Base-by-base conservation (phyloP, 2,113 vertebrate genomes). In the Scatophagus argus region DNA sequence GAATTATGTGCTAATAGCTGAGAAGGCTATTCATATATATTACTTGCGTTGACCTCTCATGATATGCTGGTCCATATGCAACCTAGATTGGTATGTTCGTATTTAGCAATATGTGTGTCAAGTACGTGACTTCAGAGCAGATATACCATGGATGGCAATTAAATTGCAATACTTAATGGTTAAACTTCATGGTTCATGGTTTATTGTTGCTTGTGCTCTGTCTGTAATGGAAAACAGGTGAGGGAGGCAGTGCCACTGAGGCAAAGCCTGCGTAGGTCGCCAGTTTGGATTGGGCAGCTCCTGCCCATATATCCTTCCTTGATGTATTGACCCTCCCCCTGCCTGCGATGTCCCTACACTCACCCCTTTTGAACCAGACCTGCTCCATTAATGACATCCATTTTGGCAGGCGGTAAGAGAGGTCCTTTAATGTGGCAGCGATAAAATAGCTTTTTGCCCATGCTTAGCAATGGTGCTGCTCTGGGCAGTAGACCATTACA, bases 161-260 rank as follows among this genome's bases (percentile, higher is more conserved):
- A 92, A 90, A 88, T 94, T 91, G 68, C 84, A 93, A 55, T 89
- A 91, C 92, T 91, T 94, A 94, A 95, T 95, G 93, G 94, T 95
- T 95, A 92, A 95, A 94, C 94, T 92, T 90, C 89, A 74, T 38
- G 75, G 74, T 81, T 87, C 77, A 82, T 5, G 34, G 74, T 76
- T 83, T 85, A 74, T 75, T 79, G 60, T 87, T 87, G 63, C 82
- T 69, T 76, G 86, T 81, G 32, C 75, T 63, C 31, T 29, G 54
- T 21, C 36, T 71, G 12, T 90, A 91, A 93, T 92, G 44, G 1
- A 83, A 89, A 93, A 79, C 92, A 93, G 87, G 77, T 93, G 88
- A 88, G 16, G 19, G 43, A 81, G 62, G 86, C 77, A 87, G 81
- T 84, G 74, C 52, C 86, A 89, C 62, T 67, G 82, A 84, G 68